phyloP scores from a whole-genome alignment of 2,113 vertebrate species.

The Colinus virginianus region DNA sequence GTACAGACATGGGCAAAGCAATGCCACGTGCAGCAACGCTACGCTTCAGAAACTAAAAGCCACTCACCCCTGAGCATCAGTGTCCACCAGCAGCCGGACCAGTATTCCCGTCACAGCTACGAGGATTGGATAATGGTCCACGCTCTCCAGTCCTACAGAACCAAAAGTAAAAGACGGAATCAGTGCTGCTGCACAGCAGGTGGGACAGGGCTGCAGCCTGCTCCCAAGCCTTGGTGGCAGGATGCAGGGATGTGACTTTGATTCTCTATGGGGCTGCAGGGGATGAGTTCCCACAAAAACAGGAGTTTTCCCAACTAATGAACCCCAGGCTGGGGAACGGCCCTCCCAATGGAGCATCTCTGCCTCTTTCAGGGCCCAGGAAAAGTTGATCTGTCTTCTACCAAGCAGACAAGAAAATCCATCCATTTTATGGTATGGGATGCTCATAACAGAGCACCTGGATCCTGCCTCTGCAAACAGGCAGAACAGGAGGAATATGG shows the following conservation, averaged over 20 bases:
- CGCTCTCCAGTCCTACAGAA: slow-evolving; percentile 90
- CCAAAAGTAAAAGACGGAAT: neutral
- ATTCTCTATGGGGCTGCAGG: neutral
- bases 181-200: fast-evolving
- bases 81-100: slow-evolving; percentile 91
- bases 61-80: slow-evolving; percentile 89
- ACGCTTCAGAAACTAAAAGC: neutral
- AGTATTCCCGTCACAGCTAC: slow-evolving; percentile 97
- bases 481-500: neutral
- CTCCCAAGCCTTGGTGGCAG: neutral
- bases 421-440: neutral
- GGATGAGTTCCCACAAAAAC: neutral
- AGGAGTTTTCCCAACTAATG: neutral
- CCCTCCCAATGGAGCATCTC: neutral
- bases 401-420: neutral
- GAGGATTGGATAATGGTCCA: slow-evolving; percentile 98
- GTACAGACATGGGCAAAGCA: neutral
- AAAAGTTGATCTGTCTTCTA: neutral
- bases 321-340: neutral
- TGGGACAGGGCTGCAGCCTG: neutral
- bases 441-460: neutral
- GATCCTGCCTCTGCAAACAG: neutral
- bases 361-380: neutral
- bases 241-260: neutral
- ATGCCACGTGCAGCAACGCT: fast-evolving